Percentiles rank a stretch among this genome's conserved stretches.
phyloP scores from a whole-genome alignment of 2,113 vertebrate species.

The Rhea americana region DNA sequence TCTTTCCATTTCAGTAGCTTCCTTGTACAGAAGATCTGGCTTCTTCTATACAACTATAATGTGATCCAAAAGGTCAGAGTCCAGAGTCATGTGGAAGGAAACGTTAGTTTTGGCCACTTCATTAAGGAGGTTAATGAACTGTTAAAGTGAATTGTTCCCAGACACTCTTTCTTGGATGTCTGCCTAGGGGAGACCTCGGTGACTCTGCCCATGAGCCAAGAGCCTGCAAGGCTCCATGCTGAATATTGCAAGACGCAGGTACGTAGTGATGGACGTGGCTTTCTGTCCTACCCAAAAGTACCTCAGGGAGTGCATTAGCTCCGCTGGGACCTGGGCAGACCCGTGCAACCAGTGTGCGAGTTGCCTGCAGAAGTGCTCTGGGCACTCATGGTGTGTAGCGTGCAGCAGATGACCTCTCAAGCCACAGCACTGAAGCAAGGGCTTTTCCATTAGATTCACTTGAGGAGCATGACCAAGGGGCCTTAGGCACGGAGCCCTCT shows the following conservation, averaged over 20 bases:
- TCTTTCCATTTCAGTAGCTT: not conserved
- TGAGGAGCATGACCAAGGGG: not conserved
- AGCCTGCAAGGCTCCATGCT: not conserved
- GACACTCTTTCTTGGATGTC: not conserved
- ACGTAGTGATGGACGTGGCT: accelerated
- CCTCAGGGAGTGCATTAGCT: not conserved
- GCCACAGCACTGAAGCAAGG: not conserved
- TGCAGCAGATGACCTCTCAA: not conserved
- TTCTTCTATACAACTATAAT: not conserved
- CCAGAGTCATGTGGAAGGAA: not conserved
- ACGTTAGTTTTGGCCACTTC: not conserved
- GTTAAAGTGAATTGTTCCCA: not conserved
- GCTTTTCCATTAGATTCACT: not conserved
- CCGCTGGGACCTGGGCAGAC: not conserved
- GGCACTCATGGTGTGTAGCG: not conserved
- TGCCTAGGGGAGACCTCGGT: not conserved
- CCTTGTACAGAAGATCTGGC: not conserved
- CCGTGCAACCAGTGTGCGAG: accelerated
- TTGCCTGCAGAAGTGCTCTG: not conserved
- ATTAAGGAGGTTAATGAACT: not conserved
- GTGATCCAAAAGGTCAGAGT: not conserved
- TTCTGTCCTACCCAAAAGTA: not conserved
- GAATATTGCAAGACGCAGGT: not conserved
- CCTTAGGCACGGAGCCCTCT: not conserved
- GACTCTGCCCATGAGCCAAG: not conserved